Percentiles rank a stretch among this genome's conserved stretches.
phyloP scores from a whole-genome alignment of 2,888 invertebrate genomes.

The Hemicrepidius hirtus region DNA sequence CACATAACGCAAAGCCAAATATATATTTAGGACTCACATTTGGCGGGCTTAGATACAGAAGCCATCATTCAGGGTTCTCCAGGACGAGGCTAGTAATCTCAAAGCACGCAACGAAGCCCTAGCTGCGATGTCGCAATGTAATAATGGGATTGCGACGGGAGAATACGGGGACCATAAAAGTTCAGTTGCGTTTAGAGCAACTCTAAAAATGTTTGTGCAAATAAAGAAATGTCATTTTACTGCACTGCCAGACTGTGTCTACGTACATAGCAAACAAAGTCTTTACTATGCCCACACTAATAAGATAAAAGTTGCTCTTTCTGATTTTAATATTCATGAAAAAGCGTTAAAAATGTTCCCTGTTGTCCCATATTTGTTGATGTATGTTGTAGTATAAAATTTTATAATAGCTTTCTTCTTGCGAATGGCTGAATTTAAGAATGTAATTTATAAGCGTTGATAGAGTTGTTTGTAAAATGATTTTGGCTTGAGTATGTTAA shows the following conservation, averaged over 20 bases:
- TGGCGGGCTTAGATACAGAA: conserved; percentile 55
- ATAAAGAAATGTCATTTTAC: conserved; percentile 36
- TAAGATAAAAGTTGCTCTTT: not conserved
- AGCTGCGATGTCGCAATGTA: conserved; percentile 52
- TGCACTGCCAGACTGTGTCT: conserved; percentile 15
- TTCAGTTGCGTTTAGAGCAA: conserved; percentile 49
- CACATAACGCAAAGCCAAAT: conserved; percentile 56
- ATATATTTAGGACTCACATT: conserved; percentile 57
- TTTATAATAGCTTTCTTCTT: too few relatives aligned
- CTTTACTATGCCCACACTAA: not conserved
- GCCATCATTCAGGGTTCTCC: conserved; percentile 55
- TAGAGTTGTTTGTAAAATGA: too few relatives aligned
- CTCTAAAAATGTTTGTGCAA: conserved; percentile 49
- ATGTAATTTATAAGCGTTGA: too few relatives aligned
- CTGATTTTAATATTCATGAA: too few relatives aligned
- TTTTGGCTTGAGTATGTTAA: too few relatives aligned
- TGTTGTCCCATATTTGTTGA: too few relatives aligned
- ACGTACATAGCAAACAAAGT: conserved; percentile 6
- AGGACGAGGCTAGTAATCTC: conserved; percentile 53
- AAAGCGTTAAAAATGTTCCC: too few relatives aligned
- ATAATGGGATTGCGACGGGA: conserved; percentile 54
- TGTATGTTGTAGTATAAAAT: too few relatives aligned
- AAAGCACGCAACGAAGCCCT: conserved; percentile 52
- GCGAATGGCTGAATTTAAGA: too few relatives aligned
- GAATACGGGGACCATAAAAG: conserved; percentile 51